Evolutionary conservation across 2,888 invertebrate species (phyloP), one percentile per base, ranked within the genome.

Genomic region (Morinoia aosen): DNA sequence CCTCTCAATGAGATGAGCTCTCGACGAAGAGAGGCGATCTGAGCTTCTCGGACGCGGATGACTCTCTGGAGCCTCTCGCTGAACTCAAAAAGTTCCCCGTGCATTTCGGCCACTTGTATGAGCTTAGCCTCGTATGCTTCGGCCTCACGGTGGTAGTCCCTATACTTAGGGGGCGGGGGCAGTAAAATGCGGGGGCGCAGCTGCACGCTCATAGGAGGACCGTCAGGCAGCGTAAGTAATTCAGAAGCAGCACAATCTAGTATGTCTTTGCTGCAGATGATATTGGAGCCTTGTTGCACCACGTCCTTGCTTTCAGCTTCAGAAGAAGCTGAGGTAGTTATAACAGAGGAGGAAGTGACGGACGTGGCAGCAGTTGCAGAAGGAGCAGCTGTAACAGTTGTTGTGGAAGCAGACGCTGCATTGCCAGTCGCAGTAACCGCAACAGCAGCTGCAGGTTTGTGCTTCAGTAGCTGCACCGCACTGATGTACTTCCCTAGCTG

Each of bases 41-140:
- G 40, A 64, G 97, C 97, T 96, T 98, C 98, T 97, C 98, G 98
- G 97, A 97, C 97, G 96, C 98, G 98, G 95, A 99, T 97, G 93
- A 98, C 98, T 97, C 98, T 97, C 97, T 98, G 98, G 96, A 99
- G 97, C 97, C 98, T 98, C 95, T 98, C 98, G 97, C 99, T 99
- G 97, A 99, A 98, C 97, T 99, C 99, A 98, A 99, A 98, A 95
- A 99, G 97, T 97, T 99, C 99, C 0, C 98, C 99, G 97, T 99
- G 99, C 99, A 99, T 99, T 97, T 99, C 98, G 4, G 99, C 99
- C 0, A 99, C 98, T 97, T 97, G 99, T 95, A 99, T 98, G 94
- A 99, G 97, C 97, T 99, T 99, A 97, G 98, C 98, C 97, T 99
- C 98, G 97, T 98, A 99, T 96, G 98, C 98, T 97, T 98, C 98